Conservation (phyloP, 2,888 invertebrate species). For the Hoplodrina ambigua region DNA sequence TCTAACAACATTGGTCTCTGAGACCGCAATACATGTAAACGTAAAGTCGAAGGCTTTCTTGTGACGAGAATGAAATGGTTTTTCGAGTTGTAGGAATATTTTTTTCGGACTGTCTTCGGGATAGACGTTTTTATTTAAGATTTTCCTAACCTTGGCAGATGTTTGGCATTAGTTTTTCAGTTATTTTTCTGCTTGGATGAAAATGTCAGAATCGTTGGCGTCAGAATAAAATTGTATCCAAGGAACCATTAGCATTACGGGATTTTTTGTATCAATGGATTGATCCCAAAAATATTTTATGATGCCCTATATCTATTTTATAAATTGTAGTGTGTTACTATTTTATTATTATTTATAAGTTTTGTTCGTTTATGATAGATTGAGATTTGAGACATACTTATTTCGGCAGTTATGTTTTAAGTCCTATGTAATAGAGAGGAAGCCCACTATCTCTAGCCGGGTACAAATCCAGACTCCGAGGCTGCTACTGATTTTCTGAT, state of each 20-base stretch:
- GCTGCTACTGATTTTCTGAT: too few relatives aligned
- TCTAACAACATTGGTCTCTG: conserved; percentile 27
- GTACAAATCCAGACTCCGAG: too few relatives aligned
- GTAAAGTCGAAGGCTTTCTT: conserved; percentile 29
- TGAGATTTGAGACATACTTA: too few relatives aligned
- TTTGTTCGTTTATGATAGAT: too few relatives aligned
- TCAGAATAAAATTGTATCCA: neutral
- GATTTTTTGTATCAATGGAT: neutral
- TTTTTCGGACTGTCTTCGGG: conserved; percentile 16
- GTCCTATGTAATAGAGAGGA: too few relatives aligned
- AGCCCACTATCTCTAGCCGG: too few relatives aligned
- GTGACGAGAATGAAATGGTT: conserved; percentile 38
- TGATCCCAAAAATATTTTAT: neutral
- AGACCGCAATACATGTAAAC: conserved; percentile 18
- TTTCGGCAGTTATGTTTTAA: too few relatives aligned
- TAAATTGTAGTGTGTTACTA: too few relatives aligned
- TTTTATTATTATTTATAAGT: too few relatives aligned
- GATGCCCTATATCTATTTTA: too few relatives aligned
- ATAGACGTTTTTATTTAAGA: conserved; percentile 7
- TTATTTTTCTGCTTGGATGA: conserved; percentile 6
- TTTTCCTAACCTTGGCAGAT: conserved; percentile 1
- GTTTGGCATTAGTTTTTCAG: conserved; percentile 12
- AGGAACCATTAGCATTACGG: neutral
- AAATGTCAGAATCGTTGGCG: neutral
- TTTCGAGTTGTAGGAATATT: conserved; percentile 22